Evolutionary conservation across 2,797 vertebrate species (phyloP).

Genomic region (Acridotheres tristis): DNA sequence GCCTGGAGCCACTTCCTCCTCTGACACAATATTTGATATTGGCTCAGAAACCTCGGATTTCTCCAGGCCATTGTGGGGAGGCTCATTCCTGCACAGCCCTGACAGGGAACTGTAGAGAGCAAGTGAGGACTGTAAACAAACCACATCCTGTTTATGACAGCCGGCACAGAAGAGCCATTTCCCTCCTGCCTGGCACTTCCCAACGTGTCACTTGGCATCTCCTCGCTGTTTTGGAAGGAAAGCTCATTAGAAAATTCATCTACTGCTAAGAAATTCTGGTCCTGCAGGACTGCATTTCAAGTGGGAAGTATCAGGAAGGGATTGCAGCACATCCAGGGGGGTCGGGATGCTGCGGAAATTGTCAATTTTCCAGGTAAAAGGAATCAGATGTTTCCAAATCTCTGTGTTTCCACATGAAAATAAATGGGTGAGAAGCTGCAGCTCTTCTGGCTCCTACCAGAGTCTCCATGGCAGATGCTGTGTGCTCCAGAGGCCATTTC

Average conservation of each 20-base stretch:
- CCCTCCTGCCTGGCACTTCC: conserved; percentile 42
- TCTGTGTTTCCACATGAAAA: neutral
- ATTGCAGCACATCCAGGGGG: neutral
- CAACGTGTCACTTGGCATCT: conserved; percentile 26
- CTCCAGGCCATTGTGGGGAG: conserved; percentile 1
- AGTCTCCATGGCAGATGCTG: conserved; percentile 18
- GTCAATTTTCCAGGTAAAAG: neutral
- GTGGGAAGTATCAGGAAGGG: neutral
- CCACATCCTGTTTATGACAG: neutral
- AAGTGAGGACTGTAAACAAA: conserved; percentile 6
- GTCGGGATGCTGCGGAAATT: neutral
- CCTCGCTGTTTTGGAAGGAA: neutral
- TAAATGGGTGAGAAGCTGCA: conserved; percentile 2
- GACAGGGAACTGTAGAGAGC: neutral
- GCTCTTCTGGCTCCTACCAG: neutral
- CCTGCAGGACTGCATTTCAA: neutral
- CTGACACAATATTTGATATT: conserved; percentile 26
- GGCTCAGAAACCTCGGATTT: neutral
- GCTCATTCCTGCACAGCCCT: neutral
- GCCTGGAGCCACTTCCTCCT: conserved; percentile 26
- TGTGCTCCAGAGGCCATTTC: conserved; percentile 36
- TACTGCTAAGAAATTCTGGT: conserved; percentile 8
- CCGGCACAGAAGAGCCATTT: conserved; percentile 19
- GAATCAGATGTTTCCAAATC: neutral
- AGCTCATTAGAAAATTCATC: conserved; percentile 36